phyloP scores from a whole-genome alignment of 2,113 vertebrate species.

The Gulo gulo region DNA sequence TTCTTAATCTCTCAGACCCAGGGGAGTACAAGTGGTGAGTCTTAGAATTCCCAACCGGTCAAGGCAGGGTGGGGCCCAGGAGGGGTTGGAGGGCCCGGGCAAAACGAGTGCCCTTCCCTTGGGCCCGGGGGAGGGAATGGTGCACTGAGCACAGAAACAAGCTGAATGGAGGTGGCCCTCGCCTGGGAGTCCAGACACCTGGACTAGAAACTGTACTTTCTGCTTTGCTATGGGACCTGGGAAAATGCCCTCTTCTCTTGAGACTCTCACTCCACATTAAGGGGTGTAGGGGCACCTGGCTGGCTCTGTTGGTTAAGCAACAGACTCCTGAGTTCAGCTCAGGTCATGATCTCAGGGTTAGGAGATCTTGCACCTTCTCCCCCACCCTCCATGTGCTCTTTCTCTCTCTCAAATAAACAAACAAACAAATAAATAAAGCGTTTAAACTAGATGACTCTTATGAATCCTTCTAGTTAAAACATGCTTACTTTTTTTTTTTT shows the following conservation, averaged over 20 bases:
- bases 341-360: too few species aligned
- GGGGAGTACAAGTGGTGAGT: background rate
- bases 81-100: background rate
- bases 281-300: background rate
- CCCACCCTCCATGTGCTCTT: too few species aligned
- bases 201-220: background rate
- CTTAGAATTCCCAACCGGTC: background rate
- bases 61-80: background rate
- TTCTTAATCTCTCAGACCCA: background rate
- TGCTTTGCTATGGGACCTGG: background rate
- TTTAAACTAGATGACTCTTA: background rate
- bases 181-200: background rate
- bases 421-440: too few species aligned
- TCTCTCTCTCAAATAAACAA: too few species aligned
- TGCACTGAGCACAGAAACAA: background rate
- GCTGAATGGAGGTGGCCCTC: background rate
- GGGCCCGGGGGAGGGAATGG: background rate
- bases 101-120: background rate
- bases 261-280: background rate
- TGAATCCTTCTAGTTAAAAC: constrained; percentile 1
- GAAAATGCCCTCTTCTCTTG: background rate
- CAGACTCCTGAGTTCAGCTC: too few species aligned
- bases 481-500: background rate
- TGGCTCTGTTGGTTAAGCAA: background rate
- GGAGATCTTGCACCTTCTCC: too few species aligned